Evolutionary conservation across 2,797 vertebrate species (phyloP).

Genomic region (Halcyon badia): DNA sequence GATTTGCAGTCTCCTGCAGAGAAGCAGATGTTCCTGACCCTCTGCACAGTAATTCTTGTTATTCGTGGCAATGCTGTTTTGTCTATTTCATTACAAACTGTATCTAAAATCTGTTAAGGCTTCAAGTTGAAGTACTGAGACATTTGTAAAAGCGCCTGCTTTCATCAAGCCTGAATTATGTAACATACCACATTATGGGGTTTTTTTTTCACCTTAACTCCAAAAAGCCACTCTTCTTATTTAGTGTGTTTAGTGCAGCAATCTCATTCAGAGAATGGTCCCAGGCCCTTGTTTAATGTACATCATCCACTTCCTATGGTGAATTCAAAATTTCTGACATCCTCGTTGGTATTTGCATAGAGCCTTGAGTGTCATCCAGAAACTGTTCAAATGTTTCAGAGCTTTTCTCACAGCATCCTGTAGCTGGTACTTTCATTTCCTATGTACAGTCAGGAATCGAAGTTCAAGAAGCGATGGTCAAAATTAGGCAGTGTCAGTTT

Average conservation of each 20-base stretch:
- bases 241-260: background rate
- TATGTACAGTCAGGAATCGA: background rate
- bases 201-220: background rate
- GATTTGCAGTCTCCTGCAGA: background rate
- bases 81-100: background rate
- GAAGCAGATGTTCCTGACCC: slow-evolving; percentile 28
- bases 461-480: background rate
- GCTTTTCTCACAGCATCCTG: background rate
- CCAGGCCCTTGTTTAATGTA: background rate
- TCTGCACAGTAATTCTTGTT: background rate
- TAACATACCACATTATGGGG: background rate
- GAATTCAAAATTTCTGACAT: background rate
- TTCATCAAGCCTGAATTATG: background rate
- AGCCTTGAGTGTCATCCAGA: background rate
- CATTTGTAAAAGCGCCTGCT: background rate
- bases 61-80: background rate
- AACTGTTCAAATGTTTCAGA: background rate
- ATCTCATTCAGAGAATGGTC: background rate
- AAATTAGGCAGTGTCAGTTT: background rate
- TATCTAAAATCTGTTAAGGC: slow-evolving; percentile 14
- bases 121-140: background rate
- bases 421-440: background rate
- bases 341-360: background rate
- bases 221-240: background rate
- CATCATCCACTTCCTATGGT: background rate